These are phyloP conservation scores for Ammodytes marinus DNA, from an alignment of 2,113 vertebrate genomes.

Conservation along the genomic window DNA sequence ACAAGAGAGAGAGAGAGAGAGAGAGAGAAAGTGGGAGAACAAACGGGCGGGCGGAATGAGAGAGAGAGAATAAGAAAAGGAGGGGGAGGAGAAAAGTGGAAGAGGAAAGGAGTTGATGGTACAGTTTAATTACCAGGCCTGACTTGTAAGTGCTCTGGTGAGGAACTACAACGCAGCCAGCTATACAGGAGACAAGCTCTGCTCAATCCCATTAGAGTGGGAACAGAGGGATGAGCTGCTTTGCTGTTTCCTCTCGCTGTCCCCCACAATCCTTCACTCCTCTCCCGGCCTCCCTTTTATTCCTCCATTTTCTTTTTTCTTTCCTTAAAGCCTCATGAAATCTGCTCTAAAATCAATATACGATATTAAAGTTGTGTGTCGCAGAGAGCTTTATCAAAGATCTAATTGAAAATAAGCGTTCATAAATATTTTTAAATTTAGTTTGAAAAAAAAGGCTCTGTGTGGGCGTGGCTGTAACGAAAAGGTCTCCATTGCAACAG, in stretches of 20 bases:
- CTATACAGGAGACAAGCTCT: constrained; percentile 80
- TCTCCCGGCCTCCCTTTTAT: constrained; percentile 39
- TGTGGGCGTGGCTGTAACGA: no score
- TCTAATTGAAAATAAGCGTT: no score
- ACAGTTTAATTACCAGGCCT: constrained; percentile 87
- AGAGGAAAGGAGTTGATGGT: constrained; percentile 67
- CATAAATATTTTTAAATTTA: no score
- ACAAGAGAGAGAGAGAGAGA: constrained; percentile 66
- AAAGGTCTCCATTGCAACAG: no score
- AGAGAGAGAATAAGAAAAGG: constrained; percentile 23
- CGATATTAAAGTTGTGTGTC: no score
- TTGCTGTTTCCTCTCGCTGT: constrained; percentile 65
- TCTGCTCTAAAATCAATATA: no score
- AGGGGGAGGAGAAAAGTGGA: constrained; percentile 27
- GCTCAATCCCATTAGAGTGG: constrained; percentile 80
- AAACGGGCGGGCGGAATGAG: constrained; percentile 27
- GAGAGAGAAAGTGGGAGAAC: constrained; percentile 39
- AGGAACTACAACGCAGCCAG: constrained; percentile 81
- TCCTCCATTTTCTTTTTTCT: constrained; percentile 12
- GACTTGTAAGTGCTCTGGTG: constrained; percentile 86
- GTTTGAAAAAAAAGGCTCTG: no score
- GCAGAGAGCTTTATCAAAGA: no score
- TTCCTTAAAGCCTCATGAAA: no score
- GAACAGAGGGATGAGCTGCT: constrained; percentile 65
- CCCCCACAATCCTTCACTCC: constrained; percentile 66